Evolutionary conservation across 2,888 invertebrate species (phyloP).

Genomic region (Pollenia labialis): DNA sequence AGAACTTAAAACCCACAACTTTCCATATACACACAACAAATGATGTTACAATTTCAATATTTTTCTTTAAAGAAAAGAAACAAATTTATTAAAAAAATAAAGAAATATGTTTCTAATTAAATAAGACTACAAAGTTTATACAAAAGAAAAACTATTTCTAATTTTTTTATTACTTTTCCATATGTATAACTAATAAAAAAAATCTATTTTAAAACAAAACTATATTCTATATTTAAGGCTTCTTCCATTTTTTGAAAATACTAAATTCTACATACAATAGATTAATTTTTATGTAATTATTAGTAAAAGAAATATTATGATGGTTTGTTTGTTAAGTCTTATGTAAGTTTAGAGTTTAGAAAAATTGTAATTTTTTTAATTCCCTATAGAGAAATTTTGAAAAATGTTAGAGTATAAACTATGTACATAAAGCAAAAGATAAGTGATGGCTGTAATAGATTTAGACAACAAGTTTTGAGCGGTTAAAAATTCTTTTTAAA

Average conservation of each 20-base stretch:
- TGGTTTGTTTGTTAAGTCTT: constrained; percentile 45
- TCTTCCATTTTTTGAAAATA: constrained; percentile 30
- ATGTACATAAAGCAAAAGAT: constrained; percentile 42
- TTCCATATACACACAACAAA: background rate
- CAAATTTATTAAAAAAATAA: background rate
- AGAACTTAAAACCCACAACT: background rate
- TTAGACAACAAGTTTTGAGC: constrained; percentile 49
- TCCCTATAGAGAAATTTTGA: constrained; percentile 35
- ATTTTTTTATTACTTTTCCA: background rate
- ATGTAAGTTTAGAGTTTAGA: constrained; percentile 17
- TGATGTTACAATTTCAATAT: constrained; percentile 40
- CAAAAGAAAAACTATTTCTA: constrained; percentile 11
- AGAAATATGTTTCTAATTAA: constrained; percentile 4
- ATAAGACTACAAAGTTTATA: constrained; percentile 27
- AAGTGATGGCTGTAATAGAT: background rate
- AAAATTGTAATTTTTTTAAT: constrained; percentile 46
- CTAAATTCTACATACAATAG: constrained; percentile 16
- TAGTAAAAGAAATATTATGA: constrained; percentile 25
- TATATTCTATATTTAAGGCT: constrained; percentile 64
- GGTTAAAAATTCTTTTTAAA: constrained; percentile 17
- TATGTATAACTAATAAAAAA: background rate
- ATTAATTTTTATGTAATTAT: constrained; percentile 19
- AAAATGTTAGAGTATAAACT: constrained; percentile 34
- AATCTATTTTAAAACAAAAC: constrained; percentile 45
- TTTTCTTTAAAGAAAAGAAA: background rate